Conservation (phyloP, 2,113 vertebrate genomes). For the Natator depressus region DNA sequence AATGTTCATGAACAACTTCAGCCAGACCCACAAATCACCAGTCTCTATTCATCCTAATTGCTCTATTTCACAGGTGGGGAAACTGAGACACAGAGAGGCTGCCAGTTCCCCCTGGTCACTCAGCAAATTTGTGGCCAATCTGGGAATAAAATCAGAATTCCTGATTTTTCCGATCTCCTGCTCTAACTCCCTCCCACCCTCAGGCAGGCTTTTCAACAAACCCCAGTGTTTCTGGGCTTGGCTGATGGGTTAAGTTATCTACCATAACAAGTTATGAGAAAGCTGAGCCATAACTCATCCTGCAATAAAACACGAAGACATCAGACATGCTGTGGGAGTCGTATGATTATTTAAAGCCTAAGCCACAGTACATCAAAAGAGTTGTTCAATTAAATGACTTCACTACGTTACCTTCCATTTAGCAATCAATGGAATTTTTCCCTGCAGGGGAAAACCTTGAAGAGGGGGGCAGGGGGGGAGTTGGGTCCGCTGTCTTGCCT, state of each 20-base stretch:
- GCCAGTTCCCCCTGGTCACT: not conserved
- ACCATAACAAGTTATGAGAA: rapidly evolving
- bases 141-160: not conserved
- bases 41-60: not conserved
- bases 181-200: not conserved
- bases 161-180: not conserved
- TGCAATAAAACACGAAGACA: not conserved
- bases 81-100: not conserved
- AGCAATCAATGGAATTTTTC: constrained; percentile 64
- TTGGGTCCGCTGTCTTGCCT: constrained; percentile 34
- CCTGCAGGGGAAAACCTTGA: constrained; percentile 30
- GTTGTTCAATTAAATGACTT: constrained; percentile 26
- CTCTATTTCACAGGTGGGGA: not conserved
- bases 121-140: rapidly evolving
- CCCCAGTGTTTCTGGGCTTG: not conserved
- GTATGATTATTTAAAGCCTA: constrained; percentile 19
- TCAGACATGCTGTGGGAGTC: not conserved
- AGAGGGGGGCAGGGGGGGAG: not conserved
- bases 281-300: not conserved
- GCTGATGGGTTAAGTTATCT: too few species aligned
- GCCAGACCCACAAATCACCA: not conserved
- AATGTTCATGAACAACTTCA: not conserved
- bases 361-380: constrained; percentile 2
- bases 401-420: constrained; percentile 43
- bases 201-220: not conserved